Base-by-base conservation (phyloP, 2,888 invertebrate species). In the Thymelicus lineola region DNA sequence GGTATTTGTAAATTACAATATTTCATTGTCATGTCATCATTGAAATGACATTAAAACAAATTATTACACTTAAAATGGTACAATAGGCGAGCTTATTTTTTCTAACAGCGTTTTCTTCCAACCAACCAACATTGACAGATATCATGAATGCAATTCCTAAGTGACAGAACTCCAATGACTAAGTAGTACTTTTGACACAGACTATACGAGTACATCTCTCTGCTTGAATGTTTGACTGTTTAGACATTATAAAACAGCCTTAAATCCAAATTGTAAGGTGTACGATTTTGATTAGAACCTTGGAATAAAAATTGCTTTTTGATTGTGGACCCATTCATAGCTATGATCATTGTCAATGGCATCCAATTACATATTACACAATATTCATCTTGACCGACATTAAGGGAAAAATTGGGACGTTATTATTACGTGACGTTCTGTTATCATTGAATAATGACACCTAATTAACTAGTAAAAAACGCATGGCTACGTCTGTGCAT, bases 351-450 rank as follows among this genome's bases (percentile, higher is more conserved):
- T 80, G 78, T 79, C 84, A 86, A 84, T 83, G 79, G 78, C 74
- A 78, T 78, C 75, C 76, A 80, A 82, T 79, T 80, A 67, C 74
- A 70, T 69, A 77, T 88, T 87, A 78, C 83, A 82, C 80, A 87
- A 87, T 80, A 77, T 80, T 79, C 76, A 78, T 83, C 85, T 84
- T 87, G 87, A 87, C 86, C 87, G 84, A 86, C 79, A 82, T 83
- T 79, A 79, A 76, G 77, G 75, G 69, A 75, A 84, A 84, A 86
- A 81, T 80, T 85, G 79, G 86, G 79, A 77, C 84, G 79, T 76
- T 72, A 74, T 7, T 76, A 76, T 74, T 79, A 82, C 80, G 79
- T 80, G 80, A 79, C 75, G 76, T 76, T 75, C 73, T 63, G 36
- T 50, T 63, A 64, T 50, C 48, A 58, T 62, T 69, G 53, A 38